Base-by-base conservation (phyloP, 2,113 vertebrate species). In the Tylochromis polylepis region DNA sequence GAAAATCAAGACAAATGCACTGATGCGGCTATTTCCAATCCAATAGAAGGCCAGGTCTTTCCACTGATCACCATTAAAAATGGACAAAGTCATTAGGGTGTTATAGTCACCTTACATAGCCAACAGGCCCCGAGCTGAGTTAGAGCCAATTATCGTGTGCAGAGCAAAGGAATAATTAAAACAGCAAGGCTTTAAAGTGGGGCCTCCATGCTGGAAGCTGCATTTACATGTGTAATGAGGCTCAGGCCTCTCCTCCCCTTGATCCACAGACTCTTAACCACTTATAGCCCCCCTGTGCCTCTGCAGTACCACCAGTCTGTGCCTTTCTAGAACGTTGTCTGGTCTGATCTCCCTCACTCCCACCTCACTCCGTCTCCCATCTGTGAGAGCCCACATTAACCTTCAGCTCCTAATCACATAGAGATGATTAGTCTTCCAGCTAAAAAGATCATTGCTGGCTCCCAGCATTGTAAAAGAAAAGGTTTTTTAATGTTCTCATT, bases 221-320 rank as follows among this genome's bases (percentile, higher is more conserved):
- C 91, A 96, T 94, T 95, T 94, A 94, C 94, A 94, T 90, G 93
- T 93, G 89, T 95, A 96, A 96, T 95, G 94, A 95, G 87, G 87
- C 83, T 89, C 89, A 92, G 90, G 81, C 83, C 77, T 90, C 88
- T 86, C 83, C 89, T 89, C 82, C 58, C 81, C 90, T 88, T 91
- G 84, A 91, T 95, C 94, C 82, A 79, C 79, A 93, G 86, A 88
- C 90, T 92, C 89, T 94, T 92, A 93, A 93, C 88, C 87, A 90
- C 85, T 94, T 82, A 86, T 89, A 87, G 70, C 89, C 92, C 89
- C 91, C 92, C 65, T 88, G 92, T 89, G 92, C 82, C 85, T 84
- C 72, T 7, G 86, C 84, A 88, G 49, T 78, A 24, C 82, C 55
- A 51, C 65, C 79, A 56, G 90, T 85, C 79, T 90, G 60, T n/a